Base-by-base conservation (phyloP, 2,797 vertebrate genomes). In the Sebastes baramenuke region DNA sequence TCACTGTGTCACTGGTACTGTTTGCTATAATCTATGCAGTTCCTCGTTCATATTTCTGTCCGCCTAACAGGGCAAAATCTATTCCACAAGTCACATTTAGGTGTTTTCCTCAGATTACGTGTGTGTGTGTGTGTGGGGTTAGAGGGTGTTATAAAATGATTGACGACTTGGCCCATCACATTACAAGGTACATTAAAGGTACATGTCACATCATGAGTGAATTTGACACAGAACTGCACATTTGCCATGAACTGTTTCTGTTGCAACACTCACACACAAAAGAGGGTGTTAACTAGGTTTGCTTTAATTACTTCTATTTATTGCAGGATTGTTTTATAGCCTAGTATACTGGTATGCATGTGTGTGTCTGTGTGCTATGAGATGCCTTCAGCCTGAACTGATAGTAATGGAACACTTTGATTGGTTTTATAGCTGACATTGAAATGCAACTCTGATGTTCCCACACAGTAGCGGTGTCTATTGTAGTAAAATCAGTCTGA, bases 141-240 rank as follows among this genome's bases (percentile, higher is more conserved):
- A 20, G 18, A 60, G 42, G 42, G 42, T 46, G 42, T 18, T 46
- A 46, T 14, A 42, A 55, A 68, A 62, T 64, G 78, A 74, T 56
- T 62, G 70, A 80, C 55, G 46, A 56, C 38, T 2, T 13, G 30
- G 69, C 29, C 54, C 69, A 61, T 60, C 22, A 36, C n/a, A 46
- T 64, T 62, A 69, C 65, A 80, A 46, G 49, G 58, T 25, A 67
- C 70, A 74, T 80, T 68, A 67, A 79, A 72, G 18, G 56, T 55
- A 69, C 34, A 34, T 25, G 49, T 69, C 46, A 46, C 25, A 32
- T 72, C 55, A 67, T 55, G 55, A 68, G 11, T n/a, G 24, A 25
- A 54, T 68, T 5, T 72, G 24, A 72, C 74, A 60, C 65, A 70
- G 54, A 71, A 22, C 8, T 4, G 12, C 60, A 58, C 76, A 58